phyloP scores from a whole-genome alignment of 2,797 vertebrate species.

The Ambastaia sidthimunki region DNA sequence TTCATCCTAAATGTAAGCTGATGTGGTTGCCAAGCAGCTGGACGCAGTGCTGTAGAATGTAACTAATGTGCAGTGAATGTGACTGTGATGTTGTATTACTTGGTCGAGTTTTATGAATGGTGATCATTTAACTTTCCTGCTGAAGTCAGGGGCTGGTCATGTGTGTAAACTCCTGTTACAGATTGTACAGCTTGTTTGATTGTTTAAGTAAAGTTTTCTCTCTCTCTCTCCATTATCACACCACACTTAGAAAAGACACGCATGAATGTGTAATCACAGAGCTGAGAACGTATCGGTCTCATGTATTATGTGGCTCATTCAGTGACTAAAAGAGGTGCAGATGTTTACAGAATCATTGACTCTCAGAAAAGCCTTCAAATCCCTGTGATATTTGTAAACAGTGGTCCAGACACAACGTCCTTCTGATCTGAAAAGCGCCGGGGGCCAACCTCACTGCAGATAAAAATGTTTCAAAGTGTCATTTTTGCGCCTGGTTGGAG shows the following conservation, averaged over 20 bases:
- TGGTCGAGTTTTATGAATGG: background rate
- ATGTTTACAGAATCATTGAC: too few relatives aligned
- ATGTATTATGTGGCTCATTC: too few relatives aligned
- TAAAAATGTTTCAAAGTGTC: slow-evolving; percentile 61
- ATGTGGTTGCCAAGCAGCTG: background rate
- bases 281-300: too few relatives aligned
- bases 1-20: background rate
- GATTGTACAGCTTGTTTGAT: too few relatives aligned
- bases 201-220: too few relatives aligned
- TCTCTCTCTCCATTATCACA: slow-evolving; percentile 64
- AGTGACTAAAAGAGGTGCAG: too few relatives aligned
- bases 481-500: slow-evolving; percentile 73
- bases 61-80: slow-evolving; percentile 3
- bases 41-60: background rate
- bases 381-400: slow-evolving; percentile 53
- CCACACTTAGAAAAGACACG: slow-evolving; percentile 58
- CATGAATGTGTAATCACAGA: slow-evolving; percentile 57
- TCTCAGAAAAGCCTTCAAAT: slow-evolving; percentile 37
- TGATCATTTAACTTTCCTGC: background rate
- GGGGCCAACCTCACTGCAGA: background rate
- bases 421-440: slow-evolving; percentile 32
- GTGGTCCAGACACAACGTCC: slow-evolving; percentile 33
- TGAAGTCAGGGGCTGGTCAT: background rate
- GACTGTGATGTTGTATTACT: too few relatives aligned
- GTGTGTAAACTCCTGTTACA: background rate